These are phyloP conservation scores for Thera obeliscata DNA, from an alignment of 2,888 invertebrate species.

Conservation along the genomic window DNA sequence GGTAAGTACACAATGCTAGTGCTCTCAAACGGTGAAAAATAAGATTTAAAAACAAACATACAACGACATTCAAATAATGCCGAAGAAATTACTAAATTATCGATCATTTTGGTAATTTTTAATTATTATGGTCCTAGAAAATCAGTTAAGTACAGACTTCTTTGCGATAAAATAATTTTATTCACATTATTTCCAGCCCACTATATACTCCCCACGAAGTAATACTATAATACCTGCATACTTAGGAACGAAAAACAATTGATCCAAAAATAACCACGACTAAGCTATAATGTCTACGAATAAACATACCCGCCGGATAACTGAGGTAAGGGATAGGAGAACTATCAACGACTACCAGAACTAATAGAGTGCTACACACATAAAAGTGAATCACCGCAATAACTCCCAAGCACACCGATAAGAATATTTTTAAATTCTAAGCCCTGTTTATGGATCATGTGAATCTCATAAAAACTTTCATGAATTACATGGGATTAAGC, in stretches of 20 bases:
- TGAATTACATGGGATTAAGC: slow-evolving; percentile 74
- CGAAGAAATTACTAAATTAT: too few species aligned
- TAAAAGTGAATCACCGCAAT: slow-evolving; percentile 39
- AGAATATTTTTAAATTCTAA: slow-evolving; percentile 55
- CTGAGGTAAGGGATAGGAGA: slow-evolving; percentile 15
- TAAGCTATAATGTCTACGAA: neutral
- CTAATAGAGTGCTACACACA: slow-evolving; percentile 37
- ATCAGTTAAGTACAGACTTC: too few species aligned
- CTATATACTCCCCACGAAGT: too few species aligned
- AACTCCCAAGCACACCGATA: slow-evolving; percentile 46
- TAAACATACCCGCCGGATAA: neutral
- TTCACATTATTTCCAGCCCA: too few species aligned
- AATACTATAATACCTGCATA: too few species aligned
- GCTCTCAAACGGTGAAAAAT: too few species aligned
- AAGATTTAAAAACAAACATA: too few species aligned
- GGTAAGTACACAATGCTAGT: too few species aligned
- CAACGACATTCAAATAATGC: too few species aligned
- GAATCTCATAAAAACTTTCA: slow-evolving; percentile 69
- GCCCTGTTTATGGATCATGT: slow-evolving; percentile 61
- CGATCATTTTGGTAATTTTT: too few species aligned
- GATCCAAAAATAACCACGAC: neutral
- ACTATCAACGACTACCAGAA: slow-evolving; percentile 32
- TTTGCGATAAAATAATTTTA: too few species aligned
- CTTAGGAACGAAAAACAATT: neutral
- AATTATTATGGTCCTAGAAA: too few species aligned